Evolutionary conservation across 2,113 vertebrate species (phyloP).

Genomic region (Bubo bubo): DNA sequence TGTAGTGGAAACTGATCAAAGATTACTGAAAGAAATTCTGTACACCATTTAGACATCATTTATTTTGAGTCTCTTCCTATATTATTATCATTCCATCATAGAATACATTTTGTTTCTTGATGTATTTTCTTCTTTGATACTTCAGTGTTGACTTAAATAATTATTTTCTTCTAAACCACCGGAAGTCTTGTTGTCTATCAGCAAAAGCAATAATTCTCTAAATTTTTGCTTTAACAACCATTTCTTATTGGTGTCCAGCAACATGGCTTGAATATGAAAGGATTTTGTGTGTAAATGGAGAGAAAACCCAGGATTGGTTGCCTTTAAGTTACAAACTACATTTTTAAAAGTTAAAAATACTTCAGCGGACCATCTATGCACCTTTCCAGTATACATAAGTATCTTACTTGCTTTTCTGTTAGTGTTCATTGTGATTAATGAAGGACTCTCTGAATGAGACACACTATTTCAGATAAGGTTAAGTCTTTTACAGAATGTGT

Average conservation of each 20-base stretch:
- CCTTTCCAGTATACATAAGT: background rate
- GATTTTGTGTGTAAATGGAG: background rate
- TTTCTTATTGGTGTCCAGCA: constrained; percentile 61
- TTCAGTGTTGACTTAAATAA: constrained; percentile 53
- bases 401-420: background rate
- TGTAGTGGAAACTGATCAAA: background rate
- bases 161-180: constrained; percentile 38
- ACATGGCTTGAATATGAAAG: background rate
- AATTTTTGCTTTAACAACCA: constrained; percentile 48
- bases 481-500: background rate
- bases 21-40: background rate
- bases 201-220: constrained; percentile 59
- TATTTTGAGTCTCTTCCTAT: background rate
- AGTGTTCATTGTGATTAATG: background rate
- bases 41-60: background rate
- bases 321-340: background rate
- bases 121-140: constrained; percentile 57
- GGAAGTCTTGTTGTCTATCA: background rate
- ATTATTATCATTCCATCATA: background rate
- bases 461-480: background rate
- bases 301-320: background rate
- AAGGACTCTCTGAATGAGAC: background rate
- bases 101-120: constrained; percentile 37
- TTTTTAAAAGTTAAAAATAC: background rate
- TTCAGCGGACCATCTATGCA: background rate